These are phyloP conservation scores for Leptinotarsa texana DNA, from an alignment of 1,140 invertebrate genomes.

Conservation along the genomic window DNA sequence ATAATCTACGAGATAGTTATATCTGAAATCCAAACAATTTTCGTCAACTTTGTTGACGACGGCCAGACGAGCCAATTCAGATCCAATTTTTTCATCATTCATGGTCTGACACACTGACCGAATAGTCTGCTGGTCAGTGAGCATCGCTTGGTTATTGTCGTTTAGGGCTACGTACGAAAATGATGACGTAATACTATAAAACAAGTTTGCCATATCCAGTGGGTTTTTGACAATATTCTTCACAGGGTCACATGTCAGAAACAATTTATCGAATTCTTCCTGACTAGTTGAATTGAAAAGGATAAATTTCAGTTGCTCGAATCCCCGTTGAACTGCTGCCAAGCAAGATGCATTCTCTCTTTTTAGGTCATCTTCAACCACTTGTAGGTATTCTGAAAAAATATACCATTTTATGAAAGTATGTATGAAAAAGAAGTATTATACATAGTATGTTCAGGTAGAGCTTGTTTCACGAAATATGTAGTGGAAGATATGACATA, in stretches of 20 bases:
- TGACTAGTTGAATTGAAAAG: constrained; percentile 58
- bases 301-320: background rate
- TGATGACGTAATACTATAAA: constrained; percentile 78
- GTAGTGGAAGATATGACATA: too few relatives aligned
- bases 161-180: constrained; percentile 83
- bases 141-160: too few relatives aligned
- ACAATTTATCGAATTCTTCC: constrained; percentile 65
- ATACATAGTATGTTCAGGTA: too few relatives aligned
- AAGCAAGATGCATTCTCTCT: too few relatives aligned
- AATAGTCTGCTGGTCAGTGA: too few relatives aligned
- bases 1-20: constrained; percentile 76
- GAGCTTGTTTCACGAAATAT: too few relatives aligned
- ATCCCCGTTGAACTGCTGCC: too few relatives aligned
- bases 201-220: constrained; percentile 80
- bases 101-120: too few relatives aligned
- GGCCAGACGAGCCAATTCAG: constrained; percentile 71
- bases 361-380: too few relatives aligned
- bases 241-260: constrained; percentile 78
- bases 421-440: too few relatives aligned
- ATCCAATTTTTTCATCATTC: constrained; percentile 62
- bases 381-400: too few relatives aligned
- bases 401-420: too few relatives aligned
- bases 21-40: constrained; percentile 83
- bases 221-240: constrained; percentile 62
- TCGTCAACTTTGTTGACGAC: constrained; percentile 71